Percentiles rank a stretch among this genome's conserved stretches.
phyloP scores from a whole-genome alignment of 2,888 invertebrate species.

The Sylvicola fuscatus region DNA sequence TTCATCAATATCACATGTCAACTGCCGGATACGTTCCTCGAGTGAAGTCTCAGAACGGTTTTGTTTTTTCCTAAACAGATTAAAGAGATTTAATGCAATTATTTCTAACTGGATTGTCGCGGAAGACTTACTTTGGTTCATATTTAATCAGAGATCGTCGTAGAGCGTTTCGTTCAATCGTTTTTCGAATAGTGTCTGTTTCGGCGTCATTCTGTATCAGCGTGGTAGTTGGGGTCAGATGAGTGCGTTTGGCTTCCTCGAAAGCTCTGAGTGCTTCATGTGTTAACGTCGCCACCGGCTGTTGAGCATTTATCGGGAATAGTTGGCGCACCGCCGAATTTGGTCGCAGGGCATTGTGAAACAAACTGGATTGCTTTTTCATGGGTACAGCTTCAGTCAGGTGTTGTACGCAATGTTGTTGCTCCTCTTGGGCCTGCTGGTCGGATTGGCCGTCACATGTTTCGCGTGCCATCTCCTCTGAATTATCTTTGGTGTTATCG shows the following conservation, averaged over 20 bases:
- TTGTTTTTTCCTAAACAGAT: slow-evolving; percentile 19
- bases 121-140: slow-evolving; percentile 24
- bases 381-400: slow-evolving; percentile 23
- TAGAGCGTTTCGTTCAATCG: slow-evolving; percentile 66
- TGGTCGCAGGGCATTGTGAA: slow-evolving; percentile 27
- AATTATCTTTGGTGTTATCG: slow-evolving; percentile 12
- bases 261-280: slow-evolving; percentile 55
- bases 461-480: slow-evolving; percentile 13
- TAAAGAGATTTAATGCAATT: slow-evolving; percentile 5
- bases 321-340: slow-evolving; percentile 72
- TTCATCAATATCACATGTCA: slow-evolving; percentile 72
- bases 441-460: slow-evolving; percentile 14
- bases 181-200: slow-evolving; percentile 46
- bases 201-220: slow-evolving; percentile 22
- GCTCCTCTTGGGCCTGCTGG: slow-evolving; percentile 15
- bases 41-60: slow-evolving; percentile 45
- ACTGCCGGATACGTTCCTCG: slow-evolving; percentile 64
- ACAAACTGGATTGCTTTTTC: slow-evolving; percentile 24
- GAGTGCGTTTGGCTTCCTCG: slow-evolving; percentile 38
- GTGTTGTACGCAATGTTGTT: slow-evolving; percentile 17
- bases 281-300: slow-evolving; percentile 32
- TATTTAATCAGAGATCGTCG: slow-evolving; percentile 58
- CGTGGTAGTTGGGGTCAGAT: slow-evolving; percentile 23
- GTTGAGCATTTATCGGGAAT: slow-evolving; percentile 33
- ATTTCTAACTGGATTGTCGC: neutral